Base-by-base conservation (phyloP, 2,113 vertebrate genomes). In the Protobothrops flavoviridis region DNA sequence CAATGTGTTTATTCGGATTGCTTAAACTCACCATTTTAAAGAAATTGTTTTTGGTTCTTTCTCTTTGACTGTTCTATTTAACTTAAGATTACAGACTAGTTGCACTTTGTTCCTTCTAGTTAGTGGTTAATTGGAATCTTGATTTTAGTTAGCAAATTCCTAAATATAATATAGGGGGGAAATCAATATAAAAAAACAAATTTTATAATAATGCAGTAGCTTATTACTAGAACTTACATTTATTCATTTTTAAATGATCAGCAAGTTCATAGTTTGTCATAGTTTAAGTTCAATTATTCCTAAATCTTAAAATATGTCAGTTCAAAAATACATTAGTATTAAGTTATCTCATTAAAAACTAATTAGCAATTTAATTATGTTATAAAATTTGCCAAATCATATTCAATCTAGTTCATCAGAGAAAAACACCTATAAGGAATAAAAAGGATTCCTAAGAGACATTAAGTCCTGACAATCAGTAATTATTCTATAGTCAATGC, bases 361-460 rank as follows among this genome's bases (percentile, higher is more conserved):
- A 95, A 97, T 96, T 96, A 97, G 93, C 93, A 94, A 96, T 87
- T 92, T 94, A 97, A 97, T 96, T 94, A 96, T 52, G 94, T 94
- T 95, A 92, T 85, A 94, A 96, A 96, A 90, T 96, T 94, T 96
- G 92, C 92, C 95, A 95, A 95, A 95, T 90, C 94, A 92, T 29
- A 5, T 95, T 94, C 95, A 95, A 96, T 93, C 94, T 96, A 95
- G 57, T 96, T 96, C 81, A 96, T 94, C 95, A 96, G 90, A 95
- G 95, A 95, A 59, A 50, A 91, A 3, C 89, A 87, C 9, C 94
- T 96, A 93, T 89, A 96, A 96, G 61, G 92, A 95, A 61, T 24
- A 92, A 94, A 85, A 29, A 94, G 89, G 94, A 95, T 95, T 96
- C 96, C 94, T 93, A 93, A 95, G 95, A 95, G 97, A 95, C 92